phyloP scores from a whole-genome alignment of 2,888 invertebrate genomes.

The Cepaea hortensis region DNA sequence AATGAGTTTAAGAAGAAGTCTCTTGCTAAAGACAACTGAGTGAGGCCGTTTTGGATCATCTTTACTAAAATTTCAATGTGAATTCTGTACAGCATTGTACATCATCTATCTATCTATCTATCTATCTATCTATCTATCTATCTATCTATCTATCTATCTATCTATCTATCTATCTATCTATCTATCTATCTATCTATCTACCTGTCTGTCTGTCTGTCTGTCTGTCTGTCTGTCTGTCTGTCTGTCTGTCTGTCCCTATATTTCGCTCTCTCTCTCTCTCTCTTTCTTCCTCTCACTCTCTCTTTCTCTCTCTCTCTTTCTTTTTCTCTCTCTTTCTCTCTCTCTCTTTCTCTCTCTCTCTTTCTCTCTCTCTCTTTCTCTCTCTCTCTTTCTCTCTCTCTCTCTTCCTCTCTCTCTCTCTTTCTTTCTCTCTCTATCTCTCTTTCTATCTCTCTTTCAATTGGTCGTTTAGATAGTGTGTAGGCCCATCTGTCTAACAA shows the following conservation, averaged over 20 bases:
- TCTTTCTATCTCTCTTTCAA: too few species aligned
- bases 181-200: slow-evolving; percentile 1
- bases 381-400: too few species aligned
- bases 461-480: too few species aligned
- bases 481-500: too few species aligned
- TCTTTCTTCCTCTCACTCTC: not conserved
- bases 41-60: not conserved
- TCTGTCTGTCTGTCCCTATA: not conserved
- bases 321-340: too few species aligned
- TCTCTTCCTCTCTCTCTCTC: too few species aligned
- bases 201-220: not conserved
- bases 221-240: not conserved
- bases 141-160: not conserved
- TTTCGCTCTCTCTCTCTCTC: not conserved
- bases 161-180: slow-evolving; percentile 1
- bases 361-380: too few species aligned
- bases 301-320: not conserved
- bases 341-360: too few species aligned
- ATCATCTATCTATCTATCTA: not conserved
- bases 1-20: not conserved
- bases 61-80: not conserved
- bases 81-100: not conserved
- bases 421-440: too few species aligned
- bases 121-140: slow-evolving; percentile 7
- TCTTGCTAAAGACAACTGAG: not conserved